phyloP scores from a whole-genome alignment of 1,140 invertebrate species.

The Pygmarrhopalites habei region DNA sequence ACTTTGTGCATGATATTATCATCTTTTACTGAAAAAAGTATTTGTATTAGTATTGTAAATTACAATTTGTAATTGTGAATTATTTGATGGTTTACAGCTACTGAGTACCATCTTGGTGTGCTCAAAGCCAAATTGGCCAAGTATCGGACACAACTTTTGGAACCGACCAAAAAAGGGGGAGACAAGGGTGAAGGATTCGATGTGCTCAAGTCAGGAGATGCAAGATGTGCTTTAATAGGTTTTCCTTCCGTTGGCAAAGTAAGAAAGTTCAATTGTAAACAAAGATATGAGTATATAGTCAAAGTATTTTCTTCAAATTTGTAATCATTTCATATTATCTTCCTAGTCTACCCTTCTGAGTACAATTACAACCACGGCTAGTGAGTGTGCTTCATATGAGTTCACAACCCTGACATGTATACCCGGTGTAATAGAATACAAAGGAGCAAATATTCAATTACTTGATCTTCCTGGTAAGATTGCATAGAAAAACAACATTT shows the following conservation, averaged over 20 bases:
- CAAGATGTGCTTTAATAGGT: slow-evolving; percentile 93
- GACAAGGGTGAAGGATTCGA: slow-evolving; percentile 99
- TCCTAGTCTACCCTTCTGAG: slow-evolving; percentile 80
- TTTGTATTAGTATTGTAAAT: neutral
- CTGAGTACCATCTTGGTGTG: slow-evolving; percentile 97
- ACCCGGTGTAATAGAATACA: slow-evolving; percentile 96
- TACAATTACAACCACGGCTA: slow-evolving; percentile 88
- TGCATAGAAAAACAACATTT: too few species aligned
- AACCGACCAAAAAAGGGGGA: slow-evolving; percentile 82
- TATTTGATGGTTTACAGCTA: slow-evolving; percentile 60
- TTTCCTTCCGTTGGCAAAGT: slow-evolving; percentile 94
- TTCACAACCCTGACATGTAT: slow-evolving; percentile 98
- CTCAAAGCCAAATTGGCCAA: slow-evolving; percentile 98
- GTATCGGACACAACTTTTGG: slow-evolving; percentile 88
- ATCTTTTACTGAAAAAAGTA: neutral
- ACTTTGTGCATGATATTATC: slow-evolving; percentile 6
- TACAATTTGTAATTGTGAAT: neutral
- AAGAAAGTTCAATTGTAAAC: slow-evolving; percentile 31
- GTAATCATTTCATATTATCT: slow-evolving; percentile 8
- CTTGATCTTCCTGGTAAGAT: slow-evolving; percentile 94
- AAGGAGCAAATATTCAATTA: slow-evolving; percentile 96
- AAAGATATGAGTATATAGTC: neutral
- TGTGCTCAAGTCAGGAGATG: slow-evolving; percentile 99
- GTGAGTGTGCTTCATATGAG: slow-evolving; percentile 94
- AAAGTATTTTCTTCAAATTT: slow-evolving; percentile 17